Percentiles rank a stretch among this genome's conserved stretches.
phyloP scores from a whole-genome alignment of 2,113 vertebrate species.

The Mormyrus lacerda region DNA sequence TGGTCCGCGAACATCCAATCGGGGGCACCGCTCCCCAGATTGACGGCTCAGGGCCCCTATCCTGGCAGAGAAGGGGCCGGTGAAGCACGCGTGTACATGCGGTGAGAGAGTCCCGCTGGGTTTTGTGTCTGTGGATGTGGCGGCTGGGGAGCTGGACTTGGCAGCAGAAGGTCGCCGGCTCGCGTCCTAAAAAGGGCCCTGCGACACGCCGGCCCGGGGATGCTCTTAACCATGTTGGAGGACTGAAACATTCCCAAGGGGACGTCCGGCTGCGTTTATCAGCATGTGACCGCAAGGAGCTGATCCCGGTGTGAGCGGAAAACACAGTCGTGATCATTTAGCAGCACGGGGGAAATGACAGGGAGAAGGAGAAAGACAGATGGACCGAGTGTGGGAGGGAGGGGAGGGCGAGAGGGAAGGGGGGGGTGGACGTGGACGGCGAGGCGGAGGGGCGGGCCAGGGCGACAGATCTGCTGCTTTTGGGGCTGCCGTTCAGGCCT shows the following conservation, averaged over 20 bases:
- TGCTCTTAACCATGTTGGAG: neutral
- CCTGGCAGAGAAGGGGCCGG: neutral
- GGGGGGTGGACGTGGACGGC: slow-evolving; percentile 26
- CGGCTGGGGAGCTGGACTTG: neutral
- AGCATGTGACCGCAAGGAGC: neutral
- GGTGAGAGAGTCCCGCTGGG: neutral
- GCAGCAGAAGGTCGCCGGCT: neutral
- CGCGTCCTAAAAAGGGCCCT: neutral
- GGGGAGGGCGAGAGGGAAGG: slow-evolving; percentile 34
- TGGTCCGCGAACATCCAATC: neutral
- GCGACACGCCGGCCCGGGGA: no score
- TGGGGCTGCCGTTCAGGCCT: neutral
- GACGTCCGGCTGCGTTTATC: neutral
- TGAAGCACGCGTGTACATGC: neutral
- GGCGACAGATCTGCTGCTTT: neutral
- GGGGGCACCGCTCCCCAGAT: neutral
- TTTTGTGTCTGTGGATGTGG: neutral
- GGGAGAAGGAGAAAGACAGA: slow-evolving; percentile 27
- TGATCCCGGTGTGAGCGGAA: neutral
- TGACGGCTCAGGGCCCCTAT: neutral
- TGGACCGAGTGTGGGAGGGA: slow-evolving; percentile 47
- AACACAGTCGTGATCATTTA: neutral
- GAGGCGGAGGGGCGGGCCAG: slow-evolving; percentile 9
- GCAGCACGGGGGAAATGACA: slow-evolving; percentile 35
- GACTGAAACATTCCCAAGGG: neutral